Evolutionary conservation across 2,797 vertebrate genomes (phyloP).

Genomic region (Pseudopleuronectes americanus): DNA sequence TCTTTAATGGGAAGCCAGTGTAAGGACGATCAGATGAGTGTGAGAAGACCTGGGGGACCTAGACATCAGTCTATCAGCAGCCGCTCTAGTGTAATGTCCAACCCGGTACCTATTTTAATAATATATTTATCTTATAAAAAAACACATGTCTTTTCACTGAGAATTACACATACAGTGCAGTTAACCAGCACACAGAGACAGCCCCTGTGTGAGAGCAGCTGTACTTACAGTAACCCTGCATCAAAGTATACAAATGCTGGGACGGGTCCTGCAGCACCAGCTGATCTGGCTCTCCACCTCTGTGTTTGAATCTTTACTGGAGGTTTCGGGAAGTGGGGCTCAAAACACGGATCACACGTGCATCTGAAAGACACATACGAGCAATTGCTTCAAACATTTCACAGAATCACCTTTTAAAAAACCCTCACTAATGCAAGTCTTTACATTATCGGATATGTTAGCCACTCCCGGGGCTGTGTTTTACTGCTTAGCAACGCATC

Average conservation of each 20-base stretch:
- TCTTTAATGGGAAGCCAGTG: too few species aligned
- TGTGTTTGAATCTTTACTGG: background rate
- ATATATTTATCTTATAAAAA: too few species aligned
- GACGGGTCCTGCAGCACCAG: background rate
- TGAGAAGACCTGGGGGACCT: too few species aligned
- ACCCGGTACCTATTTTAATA: too few species aligned
- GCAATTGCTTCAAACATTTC: background rate
- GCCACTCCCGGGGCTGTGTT: background rate
- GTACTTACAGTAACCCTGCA: background rate
- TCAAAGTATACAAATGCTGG: background rate
- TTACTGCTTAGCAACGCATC: slow-evolving; percentile 24
- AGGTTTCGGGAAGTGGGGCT: background rate
- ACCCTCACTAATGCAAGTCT: too few species aligned
- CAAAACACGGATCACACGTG: background rate
- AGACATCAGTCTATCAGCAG: too few species aligned
- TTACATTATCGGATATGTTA: background rate
- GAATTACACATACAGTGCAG: too few species aligned
- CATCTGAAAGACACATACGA: slow-evolving; percentile 22
- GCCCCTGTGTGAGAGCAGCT: too few species aligned
- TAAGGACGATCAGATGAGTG: too few species aligned
- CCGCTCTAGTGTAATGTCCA: too few species aligned
- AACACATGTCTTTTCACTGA: background rate
- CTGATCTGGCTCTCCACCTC: slow-evolving; percentile 7
- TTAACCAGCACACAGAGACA: too few species aligned
- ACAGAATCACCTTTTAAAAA: background rate